phyloP scores from a whole-genome alignment of 2,113 vertebrate genomes.

The Ivindomyrus marchei region DNA sequence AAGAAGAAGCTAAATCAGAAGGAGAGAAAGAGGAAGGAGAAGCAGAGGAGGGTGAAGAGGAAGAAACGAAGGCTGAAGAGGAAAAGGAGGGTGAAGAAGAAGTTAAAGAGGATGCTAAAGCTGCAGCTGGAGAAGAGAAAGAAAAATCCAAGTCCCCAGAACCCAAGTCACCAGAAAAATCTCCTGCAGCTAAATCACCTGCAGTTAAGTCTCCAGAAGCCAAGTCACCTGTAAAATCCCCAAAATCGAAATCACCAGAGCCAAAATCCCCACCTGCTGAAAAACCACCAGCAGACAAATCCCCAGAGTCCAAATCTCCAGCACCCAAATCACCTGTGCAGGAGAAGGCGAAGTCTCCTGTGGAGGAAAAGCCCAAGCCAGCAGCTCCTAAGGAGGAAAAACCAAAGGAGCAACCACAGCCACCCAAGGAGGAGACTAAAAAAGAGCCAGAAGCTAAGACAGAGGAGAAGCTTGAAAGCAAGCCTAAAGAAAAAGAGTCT shows the following conservation, averaged over 20 bases:
- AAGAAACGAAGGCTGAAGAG: slow-evolving; percentile 23
- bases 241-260: slow-evolving; percentile 43
- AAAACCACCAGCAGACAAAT: slow-evolving; percentile 45
- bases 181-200: neutral
- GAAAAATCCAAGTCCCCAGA: slow-evolving; percentile 18
- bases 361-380: slow-evolving; percentile 39
- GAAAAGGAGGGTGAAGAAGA: slow-evolving; percentile 18
- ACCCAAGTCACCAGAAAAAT: slow-evolving; percentile 35
- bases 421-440: slow-evolving; percentile 22
- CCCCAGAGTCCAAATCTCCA: slow-evolving; percentile 39
- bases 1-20: slow-evolving; percentile 31
- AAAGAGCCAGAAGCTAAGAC: slow-evolving; percentile 19
- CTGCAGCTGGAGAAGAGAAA: slow-evolving; percentile 30
- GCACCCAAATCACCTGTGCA: slow-evolving; percentile 47
- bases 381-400: slow-evolving; percentile 40
- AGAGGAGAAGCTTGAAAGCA: slow-evolving; percentile 27
- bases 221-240: slow-evolving; percentile 43
- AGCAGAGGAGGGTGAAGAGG: slow-evolving; percentile 17
- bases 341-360: slow-evolving; percentile 24
- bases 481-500: slow-evolving; percentile 35
- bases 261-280: slow-evolving; percentile 42
- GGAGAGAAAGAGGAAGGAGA: slow-evolving; percentile 33
- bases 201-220: slow-evolving; percentile 28
- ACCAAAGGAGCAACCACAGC: slow-evolving; percentile 25
- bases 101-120: slow-evolving; percentile 26